These are phyloP conservation scores for Yponomeuta malinellus DNA, from an alignment of 2,888 invertebrate species.

Conservation along the genomic window DNA sequence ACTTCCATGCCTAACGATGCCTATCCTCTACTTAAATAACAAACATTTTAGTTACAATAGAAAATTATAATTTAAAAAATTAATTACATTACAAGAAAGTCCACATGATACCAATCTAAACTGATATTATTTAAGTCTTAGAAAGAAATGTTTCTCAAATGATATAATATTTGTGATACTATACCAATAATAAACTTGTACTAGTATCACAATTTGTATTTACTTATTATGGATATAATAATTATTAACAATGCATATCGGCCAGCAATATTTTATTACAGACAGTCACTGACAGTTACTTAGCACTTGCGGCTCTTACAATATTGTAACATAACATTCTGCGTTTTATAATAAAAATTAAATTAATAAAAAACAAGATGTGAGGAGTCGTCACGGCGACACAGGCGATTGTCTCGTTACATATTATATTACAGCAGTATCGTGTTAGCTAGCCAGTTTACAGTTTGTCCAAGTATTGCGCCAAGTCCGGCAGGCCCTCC, in stretches of 20 bases:
- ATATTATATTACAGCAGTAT: constrained; percentile 63
- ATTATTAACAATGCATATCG: constrained; percentile 48
- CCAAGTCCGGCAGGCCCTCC: constrained; percentile 96
- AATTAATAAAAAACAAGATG: constrained; percentile 40
- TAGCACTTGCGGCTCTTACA: constrained; percentile 31
- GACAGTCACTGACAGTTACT: constrained; percentile 1
- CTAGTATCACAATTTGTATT: constrained; percentile 17
- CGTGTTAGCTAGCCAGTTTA: constrained; percentile 80
- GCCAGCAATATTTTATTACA: constrained; percentile 46
- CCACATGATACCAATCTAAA: constrained; percentile 17
- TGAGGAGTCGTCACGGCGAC: constrained; percentile 35
- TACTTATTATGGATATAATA: constrained; percentile 17
- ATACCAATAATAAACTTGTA: constrained; percentile 9
- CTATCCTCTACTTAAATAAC: neutral
- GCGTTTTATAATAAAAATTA: constrained; percentile 12
- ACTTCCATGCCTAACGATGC: neutral
- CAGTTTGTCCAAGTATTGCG: constrained; percentile 98
- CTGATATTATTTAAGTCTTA: constrained; percentile 12
- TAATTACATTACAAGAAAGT: constrained; percentile 56
- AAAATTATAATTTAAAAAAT: constrained; percentile 75
- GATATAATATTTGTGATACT: constrained; percentile 16
- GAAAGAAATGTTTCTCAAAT: constrained; percentile 1
- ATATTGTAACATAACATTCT: constrained; percentile 19
- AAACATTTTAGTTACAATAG: constrained; percentile 34
- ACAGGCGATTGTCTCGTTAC: constrained; percentile 47